Evolutionary conservation across 2,797 vertebrate species (phyloP), one percentile per base, ranked within the genome.

Genomic region (Kryptolebias ocellatus): DNA sequence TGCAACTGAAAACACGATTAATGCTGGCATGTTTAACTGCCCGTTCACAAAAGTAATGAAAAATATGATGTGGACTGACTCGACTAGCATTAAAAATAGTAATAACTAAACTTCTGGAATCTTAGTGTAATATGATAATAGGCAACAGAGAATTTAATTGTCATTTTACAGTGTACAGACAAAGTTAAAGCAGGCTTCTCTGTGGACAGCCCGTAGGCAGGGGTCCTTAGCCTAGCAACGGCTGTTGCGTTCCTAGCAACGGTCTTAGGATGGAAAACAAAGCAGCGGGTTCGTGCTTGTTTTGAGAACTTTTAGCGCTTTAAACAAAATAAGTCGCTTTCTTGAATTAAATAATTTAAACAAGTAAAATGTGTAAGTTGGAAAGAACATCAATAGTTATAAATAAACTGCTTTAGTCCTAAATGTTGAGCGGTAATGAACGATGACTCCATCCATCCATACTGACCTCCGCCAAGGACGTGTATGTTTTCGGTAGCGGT

Each of bases 171-270:
- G 10, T 37, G 1, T 51, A 49, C 6, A 1, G 2, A 17, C n/a
- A 47, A 59, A 63, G 2, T 76, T 0, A 5, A 64, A 53, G 14
- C 79, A 1, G 90, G 90, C 89, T 27, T 72, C 34, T 74, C 10
- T 46, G 8, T 34, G 51, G 84, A 63, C 85, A 80, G 6, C 78
- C 8, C 1, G 0, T 0, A 34, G 0, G 0, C 2, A 12, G 47
- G 64, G 88, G 89, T 79, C 90, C 89, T 88, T 57, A 76, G 51
- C 80, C 0, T 87, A 87, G 80, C 88, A 85, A 91, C 90, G 45
- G 11, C n/a, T 0, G 28, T 4, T 62, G 91, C 81, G 85, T 91
- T 15, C 87, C 10, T 82, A 51, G 84, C 76, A 90, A 93, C 90
- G 20, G 58, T 9, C 3, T 49, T 17, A 39, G 27, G 53, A 18